Base-by-base conservation (phyloP, 2,797 vertebrate genomes). In the Amblyopsis hoosieri region DNA sequence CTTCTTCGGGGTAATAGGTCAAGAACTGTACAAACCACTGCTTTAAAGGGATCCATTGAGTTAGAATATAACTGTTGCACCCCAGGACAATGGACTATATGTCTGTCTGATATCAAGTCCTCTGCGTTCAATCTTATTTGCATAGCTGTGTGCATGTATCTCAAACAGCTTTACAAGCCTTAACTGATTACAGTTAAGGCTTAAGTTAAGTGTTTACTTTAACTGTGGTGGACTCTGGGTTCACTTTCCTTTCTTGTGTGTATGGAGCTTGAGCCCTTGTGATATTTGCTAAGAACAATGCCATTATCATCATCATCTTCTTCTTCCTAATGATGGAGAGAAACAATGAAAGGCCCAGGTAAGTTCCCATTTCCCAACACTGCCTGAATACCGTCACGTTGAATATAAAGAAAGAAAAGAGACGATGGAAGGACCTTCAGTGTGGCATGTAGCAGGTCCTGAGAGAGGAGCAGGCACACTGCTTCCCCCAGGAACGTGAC, bases 401-500 rank as follows among this genome's bases (percentile, higher is more conserved):
- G 10, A 2, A 2, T 62, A n/a, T 14, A 31, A 54, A 48, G 47
- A 48, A 3, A 12, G 47, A 56, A 14, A 45, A 4, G 13, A 12
- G 12, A 29, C 5, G 52, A 10, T 4, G 10, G 1, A 33, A 31
- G 10, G 75, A 94, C 94, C 93, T 93, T 87, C 12, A 57, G 54
- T 51, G 80, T 89, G 0, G 83, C 72, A 10, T 88, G 65, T 51
- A 95, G 84, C 73, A 96, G 86, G 45, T 79, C 67, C 1, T 82
- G 67, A 0, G 90, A 83, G 0, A 63, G 63, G 2, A 89, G 54
- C 61, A 98, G 84, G 63, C 95, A 95, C 82, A 90, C 91, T 0
- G 92, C 62, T 81, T 98, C 95, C 0, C 94, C 95, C 64, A 93
- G 63, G 65, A 96, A 88, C 0, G 91, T 89, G 47, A 94, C 0